Evolutionary conservation across 2,797 vertebrate genomes (phyloP).

Genomic region (Poeciliopsis presidionis): DNA sequence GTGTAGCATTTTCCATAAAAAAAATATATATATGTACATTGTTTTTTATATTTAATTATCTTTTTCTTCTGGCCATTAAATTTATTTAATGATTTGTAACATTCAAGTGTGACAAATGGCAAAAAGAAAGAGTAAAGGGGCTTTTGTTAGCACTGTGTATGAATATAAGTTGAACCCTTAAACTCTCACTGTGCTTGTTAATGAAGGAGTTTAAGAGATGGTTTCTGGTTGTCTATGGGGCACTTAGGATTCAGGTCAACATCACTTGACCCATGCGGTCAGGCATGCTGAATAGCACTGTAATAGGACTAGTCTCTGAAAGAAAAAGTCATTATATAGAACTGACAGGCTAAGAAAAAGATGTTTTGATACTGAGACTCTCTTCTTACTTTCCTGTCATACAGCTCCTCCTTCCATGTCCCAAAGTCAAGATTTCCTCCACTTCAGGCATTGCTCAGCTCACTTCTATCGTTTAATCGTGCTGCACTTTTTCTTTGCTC

Average conservation of each 20-base stretch:
- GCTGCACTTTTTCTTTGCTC: slow-evolving; percentile 20
- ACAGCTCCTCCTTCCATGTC: slow-evolving; percentile 24
- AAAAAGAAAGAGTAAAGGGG: neutral
- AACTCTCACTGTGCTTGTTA: slow-evolving; percentile 26
- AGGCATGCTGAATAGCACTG: slow-evolving; percentile 19
- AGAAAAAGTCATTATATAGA: slow-evolving; percentile 46
- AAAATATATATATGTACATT: neutral
- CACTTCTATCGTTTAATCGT: slow-evolving; percentile 37
- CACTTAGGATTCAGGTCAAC: slow-evolving; percentile 66
- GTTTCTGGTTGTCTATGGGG: slow-evolving; percentile 39
- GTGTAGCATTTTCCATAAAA: neutral
- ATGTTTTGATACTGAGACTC: slow-evolving; percentile 39
- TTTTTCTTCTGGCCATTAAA: neutral
- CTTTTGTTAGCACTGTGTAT: neutral
- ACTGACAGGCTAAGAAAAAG: slow-evolving; percentile 14
- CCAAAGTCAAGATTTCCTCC: slow-evolving; percentile 24
- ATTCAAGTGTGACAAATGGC: neutral
- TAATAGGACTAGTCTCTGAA: slow-evolving; percentile 54
- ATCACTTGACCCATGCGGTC: slow-evolving; percentile 56
- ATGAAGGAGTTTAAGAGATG: slow-evolving; percentile 45
- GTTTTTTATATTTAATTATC: neutral
- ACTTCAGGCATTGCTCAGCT: slow-evolving; percentile 31
- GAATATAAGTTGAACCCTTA: slow-evolving; percentile 20
- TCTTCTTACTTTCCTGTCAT: slow-evolving; percentile 32
- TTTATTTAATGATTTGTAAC: neutral